A percentile compares a stretch with the other conserved stretches of the same genome.
These are phyloP conservation scores for Anolis carolinensis DNA, from an alignment of 2,113 vertebrate species.

Conservation along the genomic window DNA sequence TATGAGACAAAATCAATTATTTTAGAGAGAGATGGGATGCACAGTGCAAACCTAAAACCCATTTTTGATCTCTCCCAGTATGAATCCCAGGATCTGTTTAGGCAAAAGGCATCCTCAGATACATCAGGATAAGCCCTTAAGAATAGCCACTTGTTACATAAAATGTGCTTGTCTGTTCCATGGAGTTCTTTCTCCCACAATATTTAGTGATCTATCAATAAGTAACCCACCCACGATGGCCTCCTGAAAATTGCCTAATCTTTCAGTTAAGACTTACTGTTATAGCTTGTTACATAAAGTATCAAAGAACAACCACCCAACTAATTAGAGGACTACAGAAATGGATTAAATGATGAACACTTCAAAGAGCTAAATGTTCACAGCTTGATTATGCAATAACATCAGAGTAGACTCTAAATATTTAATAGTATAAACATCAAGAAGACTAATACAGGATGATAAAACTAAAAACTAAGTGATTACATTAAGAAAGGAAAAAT, in stretches of 20 bases:
- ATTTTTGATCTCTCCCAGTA: neutral
- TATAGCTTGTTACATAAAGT: neutral
- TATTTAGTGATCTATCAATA: neutral
- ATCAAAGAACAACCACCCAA: conserved; percentile 30
- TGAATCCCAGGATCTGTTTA: neutral
- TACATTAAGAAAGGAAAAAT: conserved; percentile 26
- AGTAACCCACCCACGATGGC: neutral
- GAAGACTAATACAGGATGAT: conserved; percentile 25
- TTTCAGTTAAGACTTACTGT: neutral
- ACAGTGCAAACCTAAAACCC: neutral
- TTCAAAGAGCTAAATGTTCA: conserved; percentile 30
- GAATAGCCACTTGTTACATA: neutral
- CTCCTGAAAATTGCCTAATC: neutral
- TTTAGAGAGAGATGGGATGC: neutral
- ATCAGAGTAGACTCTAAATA: conserved; percentile 18
- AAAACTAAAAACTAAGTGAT: conserved; percentile 15
- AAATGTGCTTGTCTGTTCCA: neutral
- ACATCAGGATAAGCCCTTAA: neutral
- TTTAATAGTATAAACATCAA: conserved; percentile 26
- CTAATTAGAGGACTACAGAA: conserved; percentile 21
- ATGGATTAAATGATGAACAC: conserved; percentile 27
- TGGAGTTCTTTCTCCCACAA: neutral
- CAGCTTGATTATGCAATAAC: conserved; percentile 34
- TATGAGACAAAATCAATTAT: neutral
- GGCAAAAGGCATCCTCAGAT: neutral